A percentile compares a stretch with the other conserved stretches of the same genome.
Conservation (phyloP, 2,113 vertebrate species). For the Tricholaema leucomelas region DNA sequence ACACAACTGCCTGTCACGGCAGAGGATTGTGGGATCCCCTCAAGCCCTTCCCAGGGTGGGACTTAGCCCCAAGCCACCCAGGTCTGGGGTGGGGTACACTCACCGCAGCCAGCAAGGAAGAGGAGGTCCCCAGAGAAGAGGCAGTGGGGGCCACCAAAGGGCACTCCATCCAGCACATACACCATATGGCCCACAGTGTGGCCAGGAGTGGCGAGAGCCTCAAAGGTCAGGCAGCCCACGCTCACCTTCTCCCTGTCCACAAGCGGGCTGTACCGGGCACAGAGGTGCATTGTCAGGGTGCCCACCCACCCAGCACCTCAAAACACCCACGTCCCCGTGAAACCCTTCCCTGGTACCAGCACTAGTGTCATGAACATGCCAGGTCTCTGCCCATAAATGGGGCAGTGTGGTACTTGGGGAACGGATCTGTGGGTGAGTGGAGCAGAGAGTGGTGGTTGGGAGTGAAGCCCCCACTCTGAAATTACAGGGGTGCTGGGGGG, state of each 20-base stretch:
- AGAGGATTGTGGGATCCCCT: background rate
- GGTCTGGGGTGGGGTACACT: background rate
- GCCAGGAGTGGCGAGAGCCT: constrained; percentile 89
- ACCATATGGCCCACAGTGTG: constrained; percentile 96
- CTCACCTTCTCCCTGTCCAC: constrained; percentile 85
- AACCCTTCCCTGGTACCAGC: background rate
- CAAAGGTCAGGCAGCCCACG: constrained; percentile 86
- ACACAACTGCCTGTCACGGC: rapidly evolving
- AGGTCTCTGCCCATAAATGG: background rate
- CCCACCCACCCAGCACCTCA: background rate
- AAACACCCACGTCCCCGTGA: background rate
- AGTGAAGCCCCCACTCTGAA: background rate
- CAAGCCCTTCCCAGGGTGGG: background rate
- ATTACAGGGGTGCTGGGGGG: background rate
- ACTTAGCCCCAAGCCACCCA: background rate
- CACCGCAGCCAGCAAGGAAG: constrained; percentile 96
- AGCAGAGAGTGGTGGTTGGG: background rate
- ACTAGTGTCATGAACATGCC: rapidly evolving
- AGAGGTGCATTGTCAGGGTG: background rate
- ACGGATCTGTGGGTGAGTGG: background rate
- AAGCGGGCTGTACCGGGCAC: constrained; percentile 77
- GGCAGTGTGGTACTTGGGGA: rapidly evolving
- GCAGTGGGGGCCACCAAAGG: constrained; percentile 81
- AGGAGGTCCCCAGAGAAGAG: constrained; percentile 97
- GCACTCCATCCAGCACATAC: constrained; percentile 87